A percentile compares a stretch with the other conserved stretches of the same genome.
These are phyloP conservation scores for Anolis carolinensis DNA, from an alignment of 2,113 vertebrate genomes.

Conservation along the genomic window DNA sequence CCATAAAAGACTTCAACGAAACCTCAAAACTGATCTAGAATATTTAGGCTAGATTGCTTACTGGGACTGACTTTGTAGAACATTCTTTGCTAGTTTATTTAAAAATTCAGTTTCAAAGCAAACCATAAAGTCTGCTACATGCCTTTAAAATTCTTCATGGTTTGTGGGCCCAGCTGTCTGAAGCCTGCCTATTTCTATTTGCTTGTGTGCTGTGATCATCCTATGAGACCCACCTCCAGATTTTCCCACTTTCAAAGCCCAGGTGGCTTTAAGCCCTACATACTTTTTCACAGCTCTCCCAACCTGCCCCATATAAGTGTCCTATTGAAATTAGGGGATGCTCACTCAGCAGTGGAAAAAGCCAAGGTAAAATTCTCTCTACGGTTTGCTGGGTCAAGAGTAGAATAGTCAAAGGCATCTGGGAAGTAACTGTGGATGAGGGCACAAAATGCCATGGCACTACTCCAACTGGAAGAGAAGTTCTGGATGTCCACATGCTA, in stretches of 20 bases:
- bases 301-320: neutral
- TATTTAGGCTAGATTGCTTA: neutral
- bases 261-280: neutral
- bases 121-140: neutral
- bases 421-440: conserved; percentile 82
- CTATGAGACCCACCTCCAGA: neutral
- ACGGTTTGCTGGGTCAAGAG: conserved; percentile 68
- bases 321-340: too few relatives aligned
- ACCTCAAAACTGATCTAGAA: neutral
- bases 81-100: neutral
- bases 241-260: neutral
- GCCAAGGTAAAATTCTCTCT: conserved; percentile 78
- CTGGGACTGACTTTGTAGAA: neutral
- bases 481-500: conserved; percentile 81
- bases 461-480: conserved; percentile 80
- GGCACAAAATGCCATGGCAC: conserved; percentile 80
- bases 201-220: neutral
- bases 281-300: neutral
- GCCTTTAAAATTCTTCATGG: neutral
- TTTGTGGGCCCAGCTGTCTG: neutral
- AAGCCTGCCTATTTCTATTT: neutral
- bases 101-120: neutral
- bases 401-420: conserved; percentile 71
- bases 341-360: conserved; percentile 78
- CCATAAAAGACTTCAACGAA: neutral